These are phyloP conservation scores for Cryptocephalus primarius DNA, from an alignment of 2,888 invertebrate species.

Conservation along the genomic window DNA sequence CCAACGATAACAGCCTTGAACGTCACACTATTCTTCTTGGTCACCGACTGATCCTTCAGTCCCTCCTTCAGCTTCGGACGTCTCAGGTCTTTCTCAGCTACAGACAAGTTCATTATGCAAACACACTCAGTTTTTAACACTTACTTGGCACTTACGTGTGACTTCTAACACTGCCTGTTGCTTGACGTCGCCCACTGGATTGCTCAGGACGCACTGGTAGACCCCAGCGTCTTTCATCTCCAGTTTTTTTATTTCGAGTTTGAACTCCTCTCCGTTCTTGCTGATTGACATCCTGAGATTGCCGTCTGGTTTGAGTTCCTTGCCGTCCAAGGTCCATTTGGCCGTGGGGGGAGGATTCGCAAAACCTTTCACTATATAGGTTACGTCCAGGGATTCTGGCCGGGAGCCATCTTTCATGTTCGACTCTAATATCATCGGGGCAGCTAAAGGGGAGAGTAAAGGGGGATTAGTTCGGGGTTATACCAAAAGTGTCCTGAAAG, in stretches of 20 bases:
- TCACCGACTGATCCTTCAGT: constrained; percentile 56
- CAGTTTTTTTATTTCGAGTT: constrained; percentile 60
- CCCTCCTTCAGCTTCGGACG: constrained; percentile 63
- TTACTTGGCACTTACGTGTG: constrained; percentile 46
- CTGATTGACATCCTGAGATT: constrained; percentile 46
- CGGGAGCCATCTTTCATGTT: constrained; percentile 63
- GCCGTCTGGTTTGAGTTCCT: constrained; percentile 53
- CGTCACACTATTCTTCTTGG: constrained; percentile 55
- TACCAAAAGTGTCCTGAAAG: too few species aligned
- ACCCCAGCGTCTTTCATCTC: constrained; percentile 64
- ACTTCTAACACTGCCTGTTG: constrained; percentile 64
- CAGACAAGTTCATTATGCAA: constrained; percentile 3
- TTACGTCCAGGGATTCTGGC: constrained; percentile 71
- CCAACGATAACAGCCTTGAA: constrained; percentile 70
- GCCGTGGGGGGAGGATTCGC: constrained; percentile 69
- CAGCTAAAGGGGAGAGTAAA: constrained; percentile 37
- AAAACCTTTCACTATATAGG: constrained; percentile 66
- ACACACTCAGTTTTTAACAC: neutral
- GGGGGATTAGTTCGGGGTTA: too few species aligned
- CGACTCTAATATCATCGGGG: constrained; percentile 60
- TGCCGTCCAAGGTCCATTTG: constrained; percentile 68
- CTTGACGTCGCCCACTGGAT: constrained; percentile 70
- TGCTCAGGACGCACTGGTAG: constrained; percentile 73
- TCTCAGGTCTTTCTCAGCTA: constrained; percentile 67
- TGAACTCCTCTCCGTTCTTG: constrained; percentile 60